phyloP scores from a whole-genome alignment of 2,113 vertebrate species.

The Hippocampus barbouri region DNA sequence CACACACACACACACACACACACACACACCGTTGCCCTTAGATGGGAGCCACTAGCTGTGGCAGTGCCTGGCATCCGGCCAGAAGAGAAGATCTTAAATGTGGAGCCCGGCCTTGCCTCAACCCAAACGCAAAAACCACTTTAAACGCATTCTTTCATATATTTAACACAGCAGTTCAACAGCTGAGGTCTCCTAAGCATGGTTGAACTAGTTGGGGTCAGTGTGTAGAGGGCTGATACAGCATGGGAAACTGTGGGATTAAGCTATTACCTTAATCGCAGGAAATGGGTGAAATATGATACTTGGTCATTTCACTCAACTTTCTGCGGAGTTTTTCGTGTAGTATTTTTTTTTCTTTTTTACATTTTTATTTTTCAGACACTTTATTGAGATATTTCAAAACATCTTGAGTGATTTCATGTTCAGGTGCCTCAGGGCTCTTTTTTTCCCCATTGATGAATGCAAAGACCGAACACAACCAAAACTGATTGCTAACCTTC shows the following conservation, averaged over 20 bases:
- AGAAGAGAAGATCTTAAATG: conserved; percentile 45
- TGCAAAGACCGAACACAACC: neutral
- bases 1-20: conserved; percentile 16
- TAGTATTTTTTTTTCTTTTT: neutral
- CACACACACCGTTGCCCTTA: conserved; percentile 48
- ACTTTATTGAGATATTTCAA: neutral
- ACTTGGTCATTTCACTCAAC: conserved; percentile 30
- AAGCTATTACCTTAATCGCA: conserved; percentile 55
- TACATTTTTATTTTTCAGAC: neutral
- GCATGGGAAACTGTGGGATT: conserved; percentile 39
- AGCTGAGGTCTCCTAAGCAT: conserved; percentile 61
- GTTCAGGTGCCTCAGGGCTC: neutral
- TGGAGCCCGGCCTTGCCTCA: conserved; percentile 44
- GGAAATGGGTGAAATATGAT: conserved; percentile 50
- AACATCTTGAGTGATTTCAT: neutral
- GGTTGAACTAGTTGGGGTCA: conserved; percentile 27
- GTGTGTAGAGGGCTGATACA: conserved; percentile 30
- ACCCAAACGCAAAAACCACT: conserved; percentile 63
- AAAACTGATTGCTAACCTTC: neutral
- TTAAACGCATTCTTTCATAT: conserved; percentile 69
- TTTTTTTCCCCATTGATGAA: neutral
- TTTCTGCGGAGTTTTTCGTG: conserved; percentile 11
- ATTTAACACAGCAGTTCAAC: conserved; percentile 62
- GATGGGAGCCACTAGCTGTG: conserved; percentile 55
- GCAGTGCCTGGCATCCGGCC: conserved; percentile 55